These are phyloP conservation scores for Eumeta japonica DNA, from an alignment of 1,140 invertebrate species.

Conservation along the genomic window DNA sequence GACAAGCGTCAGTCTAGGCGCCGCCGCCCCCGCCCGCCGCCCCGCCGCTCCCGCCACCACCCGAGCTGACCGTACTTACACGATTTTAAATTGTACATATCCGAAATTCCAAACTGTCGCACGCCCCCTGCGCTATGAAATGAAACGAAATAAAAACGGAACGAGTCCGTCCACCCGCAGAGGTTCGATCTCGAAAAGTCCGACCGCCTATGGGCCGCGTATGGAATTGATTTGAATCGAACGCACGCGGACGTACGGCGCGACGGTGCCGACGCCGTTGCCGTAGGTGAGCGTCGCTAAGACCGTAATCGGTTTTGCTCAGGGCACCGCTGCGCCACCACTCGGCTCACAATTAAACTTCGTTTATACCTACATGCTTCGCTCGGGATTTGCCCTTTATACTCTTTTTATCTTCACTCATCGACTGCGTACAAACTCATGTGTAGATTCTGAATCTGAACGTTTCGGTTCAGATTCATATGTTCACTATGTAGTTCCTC, in stretches of 20 bases:
- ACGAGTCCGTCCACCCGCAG: conserved; percentile 45
- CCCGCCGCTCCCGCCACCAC: conserved; percentile 16
- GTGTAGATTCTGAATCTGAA: conserved; percentile 47
- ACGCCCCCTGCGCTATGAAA: conserved; percentile 56
- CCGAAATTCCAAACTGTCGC: conserved; percentile 57
- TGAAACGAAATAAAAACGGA: conserved; percentile 57
- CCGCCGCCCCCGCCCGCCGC: conserved; percentile 19
- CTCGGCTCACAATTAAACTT: conserved; percentile 55
- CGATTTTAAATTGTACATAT: conserved; percentile 59
- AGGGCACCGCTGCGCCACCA: conserved; percentile 30
- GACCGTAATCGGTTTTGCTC: conserved; percentile 56
- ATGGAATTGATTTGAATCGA: conserved; percentile 55
- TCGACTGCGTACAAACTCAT: conserved; percentile 34
- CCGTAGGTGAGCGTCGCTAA: conserved; percentile 53
- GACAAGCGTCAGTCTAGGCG: conserved; percentile 55
- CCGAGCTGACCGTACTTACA: conserved; percentile 56
- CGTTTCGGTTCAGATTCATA: too few species aligned
- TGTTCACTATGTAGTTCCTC: too few species aligned
- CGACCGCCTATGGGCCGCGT: too few species aligned
- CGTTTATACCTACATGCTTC: conserved; percentile 57
- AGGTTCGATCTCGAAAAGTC: conserved; percentile 54
- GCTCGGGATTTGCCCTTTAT: conserved; percentile 52
- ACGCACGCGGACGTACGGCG: conserved; percentile 29
- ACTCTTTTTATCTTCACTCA: conserved; percentile 57
- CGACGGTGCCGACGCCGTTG: conserved; percentile 27